phyloP scores from a whole-genome alignment of 2,888 invertebrate genomes.

The Leptinotarsa rubiginosa region DNA sequence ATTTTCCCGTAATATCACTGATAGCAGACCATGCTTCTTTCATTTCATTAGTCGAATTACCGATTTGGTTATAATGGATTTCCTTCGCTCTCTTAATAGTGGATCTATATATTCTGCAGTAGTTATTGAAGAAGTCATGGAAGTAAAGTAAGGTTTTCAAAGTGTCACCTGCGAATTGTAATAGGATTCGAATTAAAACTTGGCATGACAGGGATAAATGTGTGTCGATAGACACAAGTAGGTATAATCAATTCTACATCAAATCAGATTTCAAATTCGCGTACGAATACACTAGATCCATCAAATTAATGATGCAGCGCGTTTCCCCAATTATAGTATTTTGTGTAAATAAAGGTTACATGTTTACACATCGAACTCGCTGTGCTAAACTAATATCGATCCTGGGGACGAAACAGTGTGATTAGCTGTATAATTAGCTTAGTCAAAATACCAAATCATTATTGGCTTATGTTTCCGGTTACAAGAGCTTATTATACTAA shows the following conservation, averaged over 20 bases:
- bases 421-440: neutral
- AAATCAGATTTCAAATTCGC: neutral
- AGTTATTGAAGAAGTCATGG: too few species aligned
- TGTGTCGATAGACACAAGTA: neutral
- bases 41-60: too few species aligned
- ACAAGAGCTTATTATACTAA: neutral
- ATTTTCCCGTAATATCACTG: too few species aligned
- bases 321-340: neutral
- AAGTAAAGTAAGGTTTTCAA: too few species aligned
- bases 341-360: neutral
- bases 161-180: too few species aligned
- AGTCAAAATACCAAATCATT: neutral
- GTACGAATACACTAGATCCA: neutral
- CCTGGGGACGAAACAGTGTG: neutral
- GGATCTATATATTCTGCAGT: too few species aligned
- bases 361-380: neutral
- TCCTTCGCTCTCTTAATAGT: too few species aligned
- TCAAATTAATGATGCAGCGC: neutral
- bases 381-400: neutral
- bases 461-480: slow-evolving; percentile 3
- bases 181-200: neutral
- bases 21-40: too few species aligned
- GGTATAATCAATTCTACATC: neutral
- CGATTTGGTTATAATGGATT: too few species aligned
- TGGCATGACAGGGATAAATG: neutral